Evolutionary conservation across 2,888 invertebrate species (phyloP), one percentile per base, ranked within the genome.

Genomic region (Acleris emargana): DNA sequence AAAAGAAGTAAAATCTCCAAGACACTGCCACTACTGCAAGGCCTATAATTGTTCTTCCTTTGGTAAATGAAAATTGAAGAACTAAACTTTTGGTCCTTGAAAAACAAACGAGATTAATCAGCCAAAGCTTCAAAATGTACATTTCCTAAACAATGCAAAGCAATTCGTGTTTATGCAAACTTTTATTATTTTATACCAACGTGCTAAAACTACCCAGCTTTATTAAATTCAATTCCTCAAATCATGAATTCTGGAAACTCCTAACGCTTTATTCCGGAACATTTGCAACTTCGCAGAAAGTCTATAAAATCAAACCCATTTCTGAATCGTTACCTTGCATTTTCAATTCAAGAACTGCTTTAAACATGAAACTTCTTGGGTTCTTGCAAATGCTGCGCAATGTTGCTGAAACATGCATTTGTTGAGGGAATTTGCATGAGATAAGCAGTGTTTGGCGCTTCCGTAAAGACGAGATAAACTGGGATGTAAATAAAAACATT

Each of bases 401-500:
- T 55, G 55, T 54, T 55, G 50, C 64, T 64, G 55, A 59, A 64
- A 60, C 55, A 64, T 64, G 59, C 59, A 64, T 64, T 55, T 42
- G 45, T 63, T 52, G 28, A 47, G 42, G 22, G 50, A 45, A 64
- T 64, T 64, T 50, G 59, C 64, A 60, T 64, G 55, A 60, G 64
- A 64, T 64, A 60, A 64, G 59, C 54, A 38, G 58, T 25, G 53
- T 53, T 54, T 5, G 25, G 25, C 16, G 54, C 49, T 64, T 59
- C 59, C 50, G 59, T n/a, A 43, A 38, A 54, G 54, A 32, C 18
- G 54, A 32, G 52, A 17, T 38, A 53, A 58, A 38, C 18, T 9
- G 16, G 18, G 13, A 2, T 25, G 22, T 47, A 38, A 45, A 38
- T 54, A 61, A 61, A 38, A 20, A 32, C 47, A 47, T 25, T 53